phyloP scores from a whole-genome alignment of 2,888 invertebrate genomes.

The Erebia ligea region DNA sequence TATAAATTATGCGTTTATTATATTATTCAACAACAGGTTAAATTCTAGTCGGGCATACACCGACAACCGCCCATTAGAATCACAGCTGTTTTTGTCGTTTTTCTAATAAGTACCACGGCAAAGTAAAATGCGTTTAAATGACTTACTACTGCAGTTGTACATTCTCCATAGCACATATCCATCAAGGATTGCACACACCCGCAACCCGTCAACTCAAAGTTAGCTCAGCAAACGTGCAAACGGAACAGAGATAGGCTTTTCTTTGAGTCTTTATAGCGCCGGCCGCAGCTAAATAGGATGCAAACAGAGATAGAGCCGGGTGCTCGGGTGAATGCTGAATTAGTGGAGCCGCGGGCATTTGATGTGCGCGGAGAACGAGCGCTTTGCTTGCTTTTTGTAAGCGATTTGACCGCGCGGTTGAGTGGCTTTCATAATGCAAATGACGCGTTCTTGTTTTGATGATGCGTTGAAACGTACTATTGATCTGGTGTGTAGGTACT shows the following conservation, averaged over 20 bases:
- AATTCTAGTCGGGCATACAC: too few relatives aligned
- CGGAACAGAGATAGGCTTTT: conserved; percentile 73
- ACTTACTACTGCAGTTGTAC: background rate
- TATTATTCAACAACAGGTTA: too few relatives aligned
- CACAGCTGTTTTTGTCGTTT: too few relatives aligned
- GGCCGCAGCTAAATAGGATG: conserved; percentile 78
- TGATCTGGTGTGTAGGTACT: too few relatives aligned
- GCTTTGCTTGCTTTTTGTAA: conserved; percentile 15
- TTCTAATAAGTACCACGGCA: too few relatives aligned
- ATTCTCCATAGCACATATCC: background rate
- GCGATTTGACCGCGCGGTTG: conserved; percentile 20
- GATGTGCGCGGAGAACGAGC: conserved; percentile 30
- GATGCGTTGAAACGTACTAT: background rate
- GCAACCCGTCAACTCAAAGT: conserved; percentile 49
- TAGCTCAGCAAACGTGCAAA: conserved; percentile 75
- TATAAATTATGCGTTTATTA: too few relatives aligned
- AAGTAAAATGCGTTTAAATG: background rate
- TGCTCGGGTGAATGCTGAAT: conserved; percentile 68
- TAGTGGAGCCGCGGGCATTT: conserved; percentile 48
- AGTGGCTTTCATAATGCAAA: conserved; percentile 5
- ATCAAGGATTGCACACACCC: conserved; percentile 19
- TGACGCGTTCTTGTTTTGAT: conserved; percentile 9
- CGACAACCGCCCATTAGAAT: too few relatives aligned
- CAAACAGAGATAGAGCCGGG: conserved; percentile 75
- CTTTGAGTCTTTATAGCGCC: conserved; percentile 77